These are phyloP conservation scores for Eupithecia dodoneata DNA, from an alignment of 2,888 invertebrate genomes.

Conservation along the genomic window DNA sequence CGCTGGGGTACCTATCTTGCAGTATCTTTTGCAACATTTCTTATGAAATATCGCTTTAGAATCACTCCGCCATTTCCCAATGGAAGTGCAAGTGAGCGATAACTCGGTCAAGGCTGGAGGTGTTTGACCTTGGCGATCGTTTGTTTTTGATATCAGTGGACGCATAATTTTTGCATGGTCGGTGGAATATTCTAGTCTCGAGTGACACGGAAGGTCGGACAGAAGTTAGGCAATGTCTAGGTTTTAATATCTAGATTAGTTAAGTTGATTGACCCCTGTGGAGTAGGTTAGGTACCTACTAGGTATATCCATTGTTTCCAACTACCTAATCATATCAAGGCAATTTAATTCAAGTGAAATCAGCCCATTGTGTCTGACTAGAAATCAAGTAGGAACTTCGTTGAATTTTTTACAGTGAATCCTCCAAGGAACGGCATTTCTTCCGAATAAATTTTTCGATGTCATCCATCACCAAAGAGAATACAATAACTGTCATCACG, in stretches of 20 bases:
- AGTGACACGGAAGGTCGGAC: slow-evolving; percentile 3
- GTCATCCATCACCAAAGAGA: no score
- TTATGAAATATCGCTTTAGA: slow-evolving; percentile 81
- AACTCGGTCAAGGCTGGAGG: slow-evolving; percentile 76
- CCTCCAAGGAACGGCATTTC: background rate
- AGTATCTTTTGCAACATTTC: slow-evolving; percentile 60
- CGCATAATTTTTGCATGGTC: slow-evolving; percentile 16
- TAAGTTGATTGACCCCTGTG: slow-evolving; percentile 3
- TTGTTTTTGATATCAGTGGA: slow-evolving; percentile 47
- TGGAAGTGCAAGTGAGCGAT: slow-evolving; percentile 77
- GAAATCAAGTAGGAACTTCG: background rate
- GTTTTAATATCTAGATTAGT: background rate
- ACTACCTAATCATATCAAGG: slow-evolving; percentile 11
- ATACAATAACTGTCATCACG: background rate
- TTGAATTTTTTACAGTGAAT: background rate
- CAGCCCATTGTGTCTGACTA: background rate
- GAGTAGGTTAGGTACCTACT: background rate
- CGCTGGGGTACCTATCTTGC: slow-evolving; percentile 12
- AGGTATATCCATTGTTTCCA: slow-evolving; percentile 14
- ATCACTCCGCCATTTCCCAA: slow-evolving; percentile 68
- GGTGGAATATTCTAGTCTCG: slow-evolving; percentile 12
- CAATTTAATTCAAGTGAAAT: slow-evolving; percentile 21
- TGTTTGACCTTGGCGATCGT: slow-evolving; percentile 64
- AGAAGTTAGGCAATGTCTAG: background rate
- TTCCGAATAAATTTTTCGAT: no score